Evolutionary conservation across 2,888 invertebrate species (phyloP).

Genomic region (Perizoma flavofasciatum): DNA sequence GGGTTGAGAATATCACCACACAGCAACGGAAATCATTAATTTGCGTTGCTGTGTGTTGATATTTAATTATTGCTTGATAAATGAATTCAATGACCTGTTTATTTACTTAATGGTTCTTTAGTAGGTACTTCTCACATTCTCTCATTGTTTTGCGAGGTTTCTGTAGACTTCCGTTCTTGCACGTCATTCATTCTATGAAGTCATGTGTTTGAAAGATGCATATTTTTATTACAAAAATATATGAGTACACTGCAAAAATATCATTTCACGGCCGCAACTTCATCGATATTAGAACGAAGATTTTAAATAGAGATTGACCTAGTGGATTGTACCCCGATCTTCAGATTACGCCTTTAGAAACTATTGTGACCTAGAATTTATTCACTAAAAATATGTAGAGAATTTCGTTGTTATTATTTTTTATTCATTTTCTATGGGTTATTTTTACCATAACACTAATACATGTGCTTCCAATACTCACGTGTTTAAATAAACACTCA

Average conservation of each 20-base stretch:
- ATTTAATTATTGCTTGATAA: neutral
- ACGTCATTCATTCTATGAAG: too few relatives aligned
- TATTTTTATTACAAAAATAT: conserved; percentile 5
- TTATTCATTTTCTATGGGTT: neutral
- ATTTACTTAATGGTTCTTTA: neutral
- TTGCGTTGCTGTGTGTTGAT: conserved; percentile 1
- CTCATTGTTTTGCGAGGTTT: too few relatives aligned
- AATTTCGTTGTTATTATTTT: neutral
- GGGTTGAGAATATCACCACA: too few relatives aligned
- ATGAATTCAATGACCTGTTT: neutral
- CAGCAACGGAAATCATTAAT: too few relatives aligned
- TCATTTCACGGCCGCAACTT: conserved; percentile 27
- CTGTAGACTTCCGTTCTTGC: too few relatives aligned
- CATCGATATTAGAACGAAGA: conserved; percentile 11
- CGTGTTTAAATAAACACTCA: too few relatives aligned
- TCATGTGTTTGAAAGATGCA: too few relatives aligned
- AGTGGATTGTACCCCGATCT: too few relatives aligned
- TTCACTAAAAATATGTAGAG: conserved; percentile 19
- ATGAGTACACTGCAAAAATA: conserved; percentile 23
- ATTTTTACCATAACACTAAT: neutral
- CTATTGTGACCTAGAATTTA: conserved; percentile 10
- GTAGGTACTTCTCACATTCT: too few relatives aligned
- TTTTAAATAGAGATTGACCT: conserved; percentile 4
- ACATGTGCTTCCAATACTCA: too few relatives aligned
- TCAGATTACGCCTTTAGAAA: too few relatives aligned